Conservation (phyloP, 2,113 vertebrate genomes). For the Philantomba maxwellii region DNA sequence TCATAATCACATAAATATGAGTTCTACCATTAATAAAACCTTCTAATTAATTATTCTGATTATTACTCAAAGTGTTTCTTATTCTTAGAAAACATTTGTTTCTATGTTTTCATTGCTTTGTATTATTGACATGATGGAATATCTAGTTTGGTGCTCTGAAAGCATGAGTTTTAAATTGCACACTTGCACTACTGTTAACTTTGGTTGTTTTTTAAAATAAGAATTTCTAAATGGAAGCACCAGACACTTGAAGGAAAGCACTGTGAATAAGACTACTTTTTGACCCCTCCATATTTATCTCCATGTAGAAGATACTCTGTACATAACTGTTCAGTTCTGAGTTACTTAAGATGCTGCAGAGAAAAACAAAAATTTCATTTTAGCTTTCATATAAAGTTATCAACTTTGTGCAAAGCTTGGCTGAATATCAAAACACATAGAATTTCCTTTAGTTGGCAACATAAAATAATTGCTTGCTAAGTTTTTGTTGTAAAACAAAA, state of each 20-base stretch:
- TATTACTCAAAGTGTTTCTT: background rate
- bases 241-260: background rate
- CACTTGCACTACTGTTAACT: background rate
- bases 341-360: background rate
- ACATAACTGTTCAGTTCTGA: background rate
- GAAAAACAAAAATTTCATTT: background rate
- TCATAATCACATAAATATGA: background rate
- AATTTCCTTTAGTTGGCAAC: background rate
- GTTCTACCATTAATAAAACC: background rate
- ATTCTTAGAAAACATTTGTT: background rate
- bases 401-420: background rate
- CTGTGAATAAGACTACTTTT: background rate
- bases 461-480: background rate
- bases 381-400: background rate
- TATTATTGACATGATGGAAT: background rate
- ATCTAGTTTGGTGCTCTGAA: background rate
- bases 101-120: background rate
- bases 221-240: background rate
- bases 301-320: fast-evolving
- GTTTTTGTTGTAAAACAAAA: background rate
- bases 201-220: background rate
- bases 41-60: background rate
- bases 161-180: background rate
- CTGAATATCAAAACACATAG: background rate
- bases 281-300: background rate